A percentile compares a stretch with the other conserved stretches of the same genome.
Conservation (phyloP, 2,888 invertebrate species). For the Myathropa florea region DNA sequence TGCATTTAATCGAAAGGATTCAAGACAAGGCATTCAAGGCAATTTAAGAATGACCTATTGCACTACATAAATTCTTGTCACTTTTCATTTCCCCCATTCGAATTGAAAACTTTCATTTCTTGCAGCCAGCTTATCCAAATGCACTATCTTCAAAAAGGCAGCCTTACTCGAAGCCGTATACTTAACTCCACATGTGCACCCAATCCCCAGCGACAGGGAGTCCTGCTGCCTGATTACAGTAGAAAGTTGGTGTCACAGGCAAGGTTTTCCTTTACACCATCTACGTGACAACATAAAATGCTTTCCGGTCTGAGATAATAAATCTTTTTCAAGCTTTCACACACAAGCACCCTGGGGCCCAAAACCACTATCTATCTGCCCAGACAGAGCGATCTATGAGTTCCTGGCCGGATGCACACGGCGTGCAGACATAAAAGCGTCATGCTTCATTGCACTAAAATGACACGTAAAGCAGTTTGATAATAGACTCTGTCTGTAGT, state of each 20-base stretch:
- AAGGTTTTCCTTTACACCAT: conserved; percentile 35
- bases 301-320: conserved; percentile 56
- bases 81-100: conserved; percentile 14
- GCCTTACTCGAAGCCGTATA: no score
- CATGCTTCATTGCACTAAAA: conserved; percentile 60
- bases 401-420: conserved; percentile 49
- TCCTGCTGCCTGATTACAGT: conserved; percentile 58
- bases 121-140: conserved; percentile 2
- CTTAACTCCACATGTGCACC: background rate
- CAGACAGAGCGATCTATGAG: conserved; percentile 37
- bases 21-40: conserved; percentile 12
- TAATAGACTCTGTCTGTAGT: conserved; percentile 4
- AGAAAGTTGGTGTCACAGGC: conserved; percentile 49
- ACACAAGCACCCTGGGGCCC: background rate
- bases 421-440: conserved; percentile 46
- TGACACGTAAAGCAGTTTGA: conserved; percentile 47
- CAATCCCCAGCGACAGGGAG: background rate
- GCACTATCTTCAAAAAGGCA: no score
- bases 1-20: background rate
- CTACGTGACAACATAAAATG: conserved; percentile 67
- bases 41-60: conserved; percentile 32
- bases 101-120: conserved; percentile 12
- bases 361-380: conserved; percentile 8
- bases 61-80: conserved; percentile 45
- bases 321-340: conserved; percentile 33